Percentiles rank a stretch among this genome's conserved stretches.
Evolutionary conservation across 2,113 vertebrate species (phyloP).

Genomic region (Madoqua kirkii): DNA sequence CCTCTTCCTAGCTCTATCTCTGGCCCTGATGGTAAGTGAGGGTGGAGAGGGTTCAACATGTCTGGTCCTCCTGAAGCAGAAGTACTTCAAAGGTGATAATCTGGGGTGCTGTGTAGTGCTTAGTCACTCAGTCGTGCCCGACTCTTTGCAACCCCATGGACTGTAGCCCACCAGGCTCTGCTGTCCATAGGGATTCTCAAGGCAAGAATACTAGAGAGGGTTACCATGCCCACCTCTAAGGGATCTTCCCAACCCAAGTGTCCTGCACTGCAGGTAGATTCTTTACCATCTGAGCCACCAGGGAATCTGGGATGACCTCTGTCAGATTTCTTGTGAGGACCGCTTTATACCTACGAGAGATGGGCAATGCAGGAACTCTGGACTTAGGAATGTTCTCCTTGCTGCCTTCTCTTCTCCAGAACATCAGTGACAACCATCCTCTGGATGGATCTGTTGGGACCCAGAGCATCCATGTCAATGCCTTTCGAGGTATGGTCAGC

Average conservation of each 20-base stretch:
- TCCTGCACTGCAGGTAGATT: background rate
- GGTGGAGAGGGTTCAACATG: background rate
- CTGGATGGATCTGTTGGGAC: conserved; percentile 39
- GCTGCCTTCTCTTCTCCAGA: conserved; percentile 34
- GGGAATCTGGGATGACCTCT: background rate
- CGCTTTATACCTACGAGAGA: background rate
- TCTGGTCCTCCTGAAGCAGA: background rate
- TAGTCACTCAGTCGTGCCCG: background rate
- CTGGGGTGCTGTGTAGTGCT: background rate
- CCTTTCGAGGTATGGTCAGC: conserved; percentile 34
- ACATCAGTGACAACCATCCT: conserved; percentile 10
- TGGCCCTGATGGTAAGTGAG: conserved; percentile 63
- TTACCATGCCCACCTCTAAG: background rate
- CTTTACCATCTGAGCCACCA: background rate
- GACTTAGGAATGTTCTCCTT: background rate
- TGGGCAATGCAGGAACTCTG: background rate
- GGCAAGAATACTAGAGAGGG: background rate
- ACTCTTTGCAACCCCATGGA: background rate
- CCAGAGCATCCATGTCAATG: conserved; percentile 47
- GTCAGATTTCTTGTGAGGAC: background rate
- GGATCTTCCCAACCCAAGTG: background rate
- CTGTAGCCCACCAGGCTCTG: background rate
- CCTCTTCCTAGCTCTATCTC: conserved; percentile 32
- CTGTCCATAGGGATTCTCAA: background rate
- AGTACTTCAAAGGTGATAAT: background rate